These are phyloP conservation scores for Semicossyphus pulcher DNA, from an alignment of 2,113 vertebrate species.

Conservation along the genomic window DNA sequence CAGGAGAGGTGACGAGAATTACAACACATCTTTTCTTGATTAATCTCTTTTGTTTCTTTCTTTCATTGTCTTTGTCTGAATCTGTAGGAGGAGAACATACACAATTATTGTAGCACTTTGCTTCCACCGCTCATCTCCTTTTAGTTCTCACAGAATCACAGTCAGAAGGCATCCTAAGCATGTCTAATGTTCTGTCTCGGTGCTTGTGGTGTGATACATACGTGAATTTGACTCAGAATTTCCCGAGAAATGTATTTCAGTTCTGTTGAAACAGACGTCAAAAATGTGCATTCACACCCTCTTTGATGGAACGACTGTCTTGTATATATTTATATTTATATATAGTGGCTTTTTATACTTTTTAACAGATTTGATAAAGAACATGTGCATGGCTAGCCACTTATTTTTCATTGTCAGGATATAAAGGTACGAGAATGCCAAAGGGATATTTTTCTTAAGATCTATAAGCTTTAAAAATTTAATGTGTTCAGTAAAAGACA, in stretches of 20 bases:
- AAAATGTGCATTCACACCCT: slow-evolving; percentile 38
- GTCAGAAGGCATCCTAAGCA: slow-evolving; percentile 31
- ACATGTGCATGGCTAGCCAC: slow-evolving; percentile 42
- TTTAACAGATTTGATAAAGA: slow-evolving; percentile 61
- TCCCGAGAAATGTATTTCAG: slow-evolving; percentile 32
- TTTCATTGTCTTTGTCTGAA: slow-evolving; percentile 14
- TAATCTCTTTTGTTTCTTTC: slow-evolving; percentile 24
- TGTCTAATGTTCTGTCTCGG: slow-evolving; percentile 39
- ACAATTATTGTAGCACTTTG: slow-evolving; percentile 48
- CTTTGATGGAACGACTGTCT: slow-evolving; percentile 68
- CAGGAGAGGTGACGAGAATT: slow-evolving; percentile 35
- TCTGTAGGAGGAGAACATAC: slow-evolving; percentile 33
- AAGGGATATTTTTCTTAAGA: slow-evolving; percentile 39
- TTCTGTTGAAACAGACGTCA: slow-evolving; percentile 34
- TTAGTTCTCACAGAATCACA: slow-evolving; percentile 28
- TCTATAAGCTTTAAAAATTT: slow-evolving; percentile 55
- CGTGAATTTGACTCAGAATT: slow-evolving; percentile 54
- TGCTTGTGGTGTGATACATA: slow-evolving; percentile 31
- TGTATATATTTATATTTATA: slow-evolving; percentile 86
- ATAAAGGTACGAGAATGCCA: slow-evolving; percentile 36
- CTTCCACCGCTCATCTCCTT: slow-evolving; percentile 40
- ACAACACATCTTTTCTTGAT: slow-evolving; percentile 32
- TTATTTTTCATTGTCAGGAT: slow-evolving; percentile 32
- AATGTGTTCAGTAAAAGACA: slow-evolving; percentile 42
- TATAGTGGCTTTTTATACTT: slow-evolving; percentile 78